Percentiles rank a stretch among this genome's conserved stretches.
phyloP scores from a whole-genome alignment of 23 tunicate species.

The Halocynthia roretzi region DNA sequence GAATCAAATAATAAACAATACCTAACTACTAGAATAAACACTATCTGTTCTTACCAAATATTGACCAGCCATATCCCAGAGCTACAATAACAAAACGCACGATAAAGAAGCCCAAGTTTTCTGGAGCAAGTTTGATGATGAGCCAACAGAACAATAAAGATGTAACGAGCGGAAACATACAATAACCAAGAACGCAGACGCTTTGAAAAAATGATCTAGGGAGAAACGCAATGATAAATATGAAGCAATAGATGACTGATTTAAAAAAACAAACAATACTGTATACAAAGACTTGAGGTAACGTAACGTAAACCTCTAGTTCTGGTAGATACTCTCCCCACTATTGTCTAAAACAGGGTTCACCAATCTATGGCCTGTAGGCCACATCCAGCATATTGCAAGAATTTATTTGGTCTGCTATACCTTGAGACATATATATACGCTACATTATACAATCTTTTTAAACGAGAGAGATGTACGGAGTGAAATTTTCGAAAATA shows the following conservation, averaged over 20 bases:
- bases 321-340: neutral
- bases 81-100: constrained; percentile 35
- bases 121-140: constrained; percentile 23
- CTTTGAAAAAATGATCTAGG: constrained; percentile 93
- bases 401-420: too few species aligned
- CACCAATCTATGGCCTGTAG: too few species aligned
- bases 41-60: constrained; percentile 53
- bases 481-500: too few species aligned
- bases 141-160: constrained; percentile 79
- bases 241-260: neutral
- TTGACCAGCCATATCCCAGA: constrained; percentile 83
- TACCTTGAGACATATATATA: too few species aligned
- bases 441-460: too few species aligned
- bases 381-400: too few species aligned
- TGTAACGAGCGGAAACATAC: constrained; percentile 79
- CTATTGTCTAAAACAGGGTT: neutral
- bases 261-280: neutral
- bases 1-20: neutral
- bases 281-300: neutral
- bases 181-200: constrained; percentile 90
- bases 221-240: neutral
- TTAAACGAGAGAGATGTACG: too few species aligned
- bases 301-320: neutral
- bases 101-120: constrained; percentile 32
- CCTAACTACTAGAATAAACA: neutral